Evolutionary conservation across 2,797 vertebrate species (phyloP).

Genomic region (Nasua narica): DNA sequence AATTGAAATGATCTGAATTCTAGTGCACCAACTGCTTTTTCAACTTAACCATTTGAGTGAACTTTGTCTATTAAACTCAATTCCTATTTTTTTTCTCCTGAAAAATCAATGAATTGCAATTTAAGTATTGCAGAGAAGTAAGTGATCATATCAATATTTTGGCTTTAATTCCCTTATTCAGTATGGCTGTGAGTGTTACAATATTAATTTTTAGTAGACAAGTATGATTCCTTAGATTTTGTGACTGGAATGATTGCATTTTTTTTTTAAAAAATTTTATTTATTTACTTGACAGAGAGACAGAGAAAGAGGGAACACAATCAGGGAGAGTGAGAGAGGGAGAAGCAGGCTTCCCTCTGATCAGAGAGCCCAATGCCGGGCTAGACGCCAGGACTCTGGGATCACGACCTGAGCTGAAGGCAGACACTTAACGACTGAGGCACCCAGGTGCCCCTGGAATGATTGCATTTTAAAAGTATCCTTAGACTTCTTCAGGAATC

Average conservation of each 20-base stretch:
- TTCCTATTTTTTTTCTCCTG: neutral
- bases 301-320: too few species aligned
- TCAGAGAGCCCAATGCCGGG: neutral
- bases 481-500: neutral
- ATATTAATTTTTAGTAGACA: slow-evolving; percentile 60
- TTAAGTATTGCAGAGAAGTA: neutral
- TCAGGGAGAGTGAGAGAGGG: neutral
- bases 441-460: neutral
- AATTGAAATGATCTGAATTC: slow-evolving; percentile 3
- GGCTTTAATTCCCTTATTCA: slow-evolving; percentile 9
- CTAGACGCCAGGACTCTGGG: neutral
- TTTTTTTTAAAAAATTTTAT: neutral
- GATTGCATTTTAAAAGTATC: neutral
- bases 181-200: neutral
- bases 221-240: slow-evolving; percentile 19
- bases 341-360: neutral
- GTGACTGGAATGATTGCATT: neutral
- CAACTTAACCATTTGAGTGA: neutral
- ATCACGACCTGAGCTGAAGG: neutral
- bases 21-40: neutral
- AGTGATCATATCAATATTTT: slow-evolving; percentile 1
- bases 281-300: too few species aligned
- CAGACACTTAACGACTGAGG: too few species aligned
- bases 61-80: neutral
- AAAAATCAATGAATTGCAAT: neutral